These are phyloP conservation scores for Tragelaphus scriptus DNA, from an alignment of 2,113 vertebrate genomes.

Conservation along the genomic window DNA sequence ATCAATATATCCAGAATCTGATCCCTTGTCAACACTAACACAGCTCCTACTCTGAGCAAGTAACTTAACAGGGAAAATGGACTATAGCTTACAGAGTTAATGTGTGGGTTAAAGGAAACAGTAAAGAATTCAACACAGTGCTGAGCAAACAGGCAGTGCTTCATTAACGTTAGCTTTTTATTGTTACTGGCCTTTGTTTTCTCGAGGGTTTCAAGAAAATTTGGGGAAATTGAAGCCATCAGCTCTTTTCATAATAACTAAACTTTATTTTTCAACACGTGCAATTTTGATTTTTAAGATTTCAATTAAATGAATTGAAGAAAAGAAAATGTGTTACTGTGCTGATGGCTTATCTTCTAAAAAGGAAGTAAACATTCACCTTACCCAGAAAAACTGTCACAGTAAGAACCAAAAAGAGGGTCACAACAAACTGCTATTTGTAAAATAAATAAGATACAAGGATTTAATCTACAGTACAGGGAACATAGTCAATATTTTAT, in stretches of 20 bases:
- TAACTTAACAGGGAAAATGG: background rate
- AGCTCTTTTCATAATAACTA: background rate
- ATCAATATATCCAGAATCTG: background rate
- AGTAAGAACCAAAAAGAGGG: background rate
- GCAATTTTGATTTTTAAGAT: conserved; percentile 33
- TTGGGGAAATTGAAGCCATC: background rate
- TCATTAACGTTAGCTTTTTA: background rate
- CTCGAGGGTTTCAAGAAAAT: background rate
- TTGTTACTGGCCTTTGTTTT: conserved; percentile 7
- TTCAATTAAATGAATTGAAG: background rate
- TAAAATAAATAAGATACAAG: background rate
- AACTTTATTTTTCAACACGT: background rate
- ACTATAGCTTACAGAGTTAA: background rate
- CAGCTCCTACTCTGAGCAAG: background rate
- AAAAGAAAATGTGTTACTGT: background rate
- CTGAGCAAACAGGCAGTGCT: background rate
- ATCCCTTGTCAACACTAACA: background rate
- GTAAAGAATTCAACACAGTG: background rate
- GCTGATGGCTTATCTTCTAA: background rate
- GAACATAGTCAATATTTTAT: background rate
- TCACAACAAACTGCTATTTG: background rate
- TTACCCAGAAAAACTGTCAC: background rate
- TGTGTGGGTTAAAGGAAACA: background rate
- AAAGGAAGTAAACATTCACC: background rate
- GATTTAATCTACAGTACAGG: background rate